These are phyloP conservation scores for Acholoe squamosa DNA, from an alignment of 2,888 invertebrate species.

Conservation along the genomic window DNA sequence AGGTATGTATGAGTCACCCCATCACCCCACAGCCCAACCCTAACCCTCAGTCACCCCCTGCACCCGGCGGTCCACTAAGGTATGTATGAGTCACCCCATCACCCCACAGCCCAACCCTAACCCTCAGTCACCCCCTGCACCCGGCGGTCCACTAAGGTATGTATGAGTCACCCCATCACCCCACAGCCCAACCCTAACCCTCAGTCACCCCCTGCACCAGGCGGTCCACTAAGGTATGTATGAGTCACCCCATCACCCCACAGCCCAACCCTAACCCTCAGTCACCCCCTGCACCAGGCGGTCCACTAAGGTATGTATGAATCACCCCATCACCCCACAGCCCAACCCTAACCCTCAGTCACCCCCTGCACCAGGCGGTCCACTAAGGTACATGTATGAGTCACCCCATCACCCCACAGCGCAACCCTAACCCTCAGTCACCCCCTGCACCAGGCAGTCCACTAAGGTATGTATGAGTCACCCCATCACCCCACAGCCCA, in stretches of 20 bases:
- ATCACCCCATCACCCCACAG: background rate
- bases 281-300: background rate
- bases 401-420: too few relatives aligned
- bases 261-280: slow-evolving; percentile 37
- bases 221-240: too few relatives aligned
- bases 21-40: background rate
- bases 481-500: too few relatives aligned
- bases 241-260: slow-evolving; percentile 13
- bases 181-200: too few relatives aligned
- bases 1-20: background rate
- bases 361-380: slow-evolving; percentile 13
- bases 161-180: background rate
- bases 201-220: too few relatives aligned
- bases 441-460: too few relatives aligned
- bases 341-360: background rate
- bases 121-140: slow-evolving; percentile 4
- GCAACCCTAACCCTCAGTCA: too few relatives aligned
- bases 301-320: slow-evolving; percentile 36
- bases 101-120: background rate
- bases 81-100: slow-evolving; percentile 3
- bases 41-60: background rate
- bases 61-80: background rate
- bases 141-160: slow-evolving; percentile 42
- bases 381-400: background rate
- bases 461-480: too few relatives aligned